Percentiles rank a stretch among this genome's conserved stretches.
Conservation (phyloP, 2,113 vertebrate genomes). For the Gasterosteus nipponicus region DNA sequence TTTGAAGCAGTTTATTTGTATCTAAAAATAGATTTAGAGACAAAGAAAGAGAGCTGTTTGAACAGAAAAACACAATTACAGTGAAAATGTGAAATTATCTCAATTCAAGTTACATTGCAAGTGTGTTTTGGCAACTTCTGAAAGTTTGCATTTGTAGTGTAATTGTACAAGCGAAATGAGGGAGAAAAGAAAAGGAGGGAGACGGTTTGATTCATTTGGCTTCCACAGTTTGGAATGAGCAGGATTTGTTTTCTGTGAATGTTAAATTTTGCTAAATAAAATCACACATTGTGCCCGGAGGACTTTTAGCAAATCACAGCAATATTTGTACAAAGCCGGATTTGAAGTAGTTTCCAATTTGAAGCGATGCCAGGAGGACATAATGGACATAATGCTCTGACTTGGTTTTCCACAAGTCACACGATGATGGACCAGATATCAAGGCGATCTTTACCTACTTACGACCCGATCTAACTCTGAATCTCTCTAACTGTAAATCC, state of each 20-base stretch:
- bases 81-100: not conserved
- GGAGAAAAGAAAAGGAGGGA: not conserved
- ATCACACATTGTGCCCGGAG: not conserved
- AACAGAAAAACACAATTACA: not conserved
- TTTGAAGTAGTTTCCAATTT: not conserved
- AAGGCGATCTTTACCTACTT: not conserved
- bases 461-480: not conserved
- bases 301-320: not conserved
- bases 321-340: not conserved
- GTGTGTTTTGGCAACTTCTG: not conserved
- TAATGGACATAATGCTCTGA: slow-evolving; percentile 20
- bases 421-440: not conserved
- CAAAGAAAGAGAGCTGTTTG: not conserved
- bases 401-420: not conserved
- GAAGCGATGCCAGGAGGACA: not conserved
- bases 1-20: slow-evolving; percentile 32
- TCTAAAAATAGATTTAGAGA: slow-evolving; percentile 13
- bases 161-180: not conserved
- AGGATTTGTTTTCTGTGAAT: not conserved
- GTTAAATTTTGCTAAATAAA: not conserved
- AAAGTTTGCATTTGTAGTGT: not conserved
- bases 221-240: not conserved
- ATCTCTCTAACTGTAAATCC: not conserved
- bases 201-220: not conserved
- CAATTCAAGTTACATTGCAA: not conserved